Percentiles rank a stretch among this genome's conserved stretches.
phyloP scores from a whole-genome alignment of 2,113 vertebrate genomes.

The Petrocephalus zakoni region DNA sequence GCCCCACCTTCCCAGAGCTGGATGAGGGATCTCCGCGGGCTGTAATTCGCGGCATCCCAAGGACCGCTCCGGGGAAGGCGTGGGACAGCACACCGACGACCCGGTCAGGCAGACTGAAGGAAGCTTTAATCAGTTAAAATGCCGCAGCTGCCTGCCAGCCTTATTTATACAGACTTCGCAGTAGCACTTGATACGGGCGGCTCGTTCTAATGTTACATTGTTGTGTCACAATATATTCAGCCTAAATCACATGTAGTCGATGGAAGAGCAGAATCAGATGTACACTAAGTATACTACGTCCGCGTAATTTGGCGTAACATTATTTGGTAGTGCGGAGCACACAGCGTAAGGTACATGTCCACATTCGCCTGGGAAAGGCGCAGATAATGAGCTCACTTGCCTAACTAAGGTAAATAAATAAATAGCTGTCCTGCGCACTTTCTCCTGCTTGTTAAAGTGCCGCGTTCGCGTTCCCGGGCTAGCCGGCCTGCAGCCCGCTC shows the following conservation, averaged over 20 bases:
- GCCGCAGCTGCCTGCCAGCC: not conserved
- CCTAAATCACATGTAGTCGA: not conserved
- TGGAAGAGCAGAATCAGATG: not conserved
- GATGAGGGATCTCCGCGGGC: not conserved
- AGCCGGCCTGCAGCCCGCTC: too few relatives aligned
- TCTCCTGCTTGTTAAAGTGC: not conserved
- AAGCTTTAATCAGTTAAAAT: not conserved
- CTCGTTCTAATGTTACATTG: not conserved
- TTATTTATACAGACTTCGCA: not conserved
- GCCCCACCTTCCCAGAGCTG: not conserved
- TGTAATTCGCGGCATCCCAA: not conserved
- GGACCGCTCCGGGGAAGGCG: not conserved
- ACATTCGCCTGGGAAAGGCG: not conserved
- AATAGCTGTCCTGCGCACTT: not conserved
- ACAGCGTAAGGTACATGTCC: not conserved
- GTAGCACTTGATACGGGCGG: not conserved
- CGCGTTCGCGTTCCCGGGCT: too few relatives aligned
- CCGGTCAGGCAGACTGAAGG: not conserved
- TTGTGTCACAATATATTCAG: not conserved
- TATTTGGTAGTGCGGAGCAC: not conserved
- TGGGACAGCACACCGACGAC: not conserved
- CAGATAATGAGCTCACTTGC: not conserved
- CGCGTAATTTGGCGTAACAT: not conserved
- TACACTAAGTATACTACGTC: not conserved
- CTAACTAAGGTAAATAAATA: not conserved